phyloP scores from a whole-genome alignment of 92 coral and sea anemone genomes.

The Phenganax marumi region DNA sequence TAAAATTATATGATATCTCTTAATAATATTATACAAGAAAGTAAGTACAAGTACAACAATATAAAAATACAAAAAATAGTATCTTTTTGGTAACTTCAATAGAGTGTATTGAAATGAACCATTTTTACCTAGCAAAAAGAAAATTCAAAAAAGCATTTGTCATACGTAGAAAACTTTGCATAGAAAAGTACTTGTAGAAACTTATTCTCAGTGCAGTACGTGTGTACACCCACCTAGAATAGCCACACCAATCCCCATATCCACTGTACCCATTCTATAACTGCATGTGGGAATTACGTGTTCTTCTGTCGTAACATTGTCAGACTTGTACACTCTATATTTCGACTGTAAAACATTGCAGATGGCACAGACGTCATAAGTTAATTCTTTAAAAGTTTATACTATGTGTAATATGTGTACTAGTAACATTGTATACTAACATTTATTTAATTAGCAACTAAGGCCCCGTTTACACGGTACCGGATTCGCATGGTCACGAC shows the following conservation, averaged over 20 bases:
- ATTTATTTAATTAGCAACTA: too few species aligned
- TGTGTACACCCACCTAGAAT: constrained; percentile 64
- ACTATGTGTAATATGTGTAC: too few species aligned
- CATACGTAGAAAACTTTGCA: background rate
- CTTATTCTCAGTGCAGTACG: background rate
- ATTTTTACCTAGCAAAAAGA: constrained; percentile 26
- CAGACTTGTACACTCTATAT: background rate
- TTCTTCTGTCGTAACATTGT: constrained; percentile 41
- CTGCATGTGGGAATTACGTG: constrained; percentile 80
- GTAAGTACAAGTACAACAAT: background rate
- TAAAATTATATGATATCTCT: background rate
- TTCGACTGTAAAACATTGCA: constrained; percentile 4
- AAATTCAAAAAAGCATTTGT: background rate
- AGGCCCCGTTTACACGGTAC: too few species aligned
- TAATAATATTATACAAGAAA: constrained; percentile 12
- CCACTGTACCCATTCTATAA: constrained; percentile 86
- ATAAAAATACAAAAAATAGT: constrained; percentile 43
- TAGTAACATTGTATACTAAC: too few species aligned
- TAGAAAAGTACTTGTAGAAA: background rate
- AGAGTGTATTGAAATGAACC: constrained; percentile 55
- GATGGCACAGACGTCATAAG: background rate
- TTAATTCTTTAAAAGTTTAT: background rate
- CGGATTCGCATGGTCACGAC: too few species aligned
- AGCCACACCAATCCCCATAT: constrained; percentile 68
- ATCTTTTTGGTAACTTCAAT: constrained; percentile 52